Evolutionary conservation across 2,888 invertebrate species (phyloP).

Genomic region (Chelonus formosanus): DNA sequence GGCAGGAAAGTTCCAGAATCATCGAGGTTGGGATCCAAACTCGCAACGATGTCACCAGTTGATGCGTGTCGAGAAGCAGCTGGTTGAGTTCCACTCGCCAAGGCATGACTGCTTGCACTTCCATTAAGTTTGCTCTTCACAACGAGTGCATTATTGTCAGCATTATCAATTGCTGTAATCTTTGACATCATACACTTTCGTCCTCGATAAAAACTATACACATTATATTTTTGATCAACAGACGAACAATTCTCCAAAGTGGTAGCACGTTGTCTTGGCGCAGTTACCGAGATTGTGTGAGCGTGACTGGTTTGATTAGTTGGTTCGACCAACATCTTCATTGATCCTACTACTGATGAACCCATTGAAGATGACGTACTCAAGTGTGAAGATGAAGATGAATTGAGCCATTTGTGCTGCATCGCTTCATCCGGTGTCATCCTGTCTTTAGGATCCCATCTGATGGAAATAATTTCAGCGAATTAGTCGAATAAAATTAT

Average conservation of each 20-base stretch:
- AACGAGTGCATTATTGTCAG: constrained; percentile 51
- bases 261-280: constrained; percentile 67
- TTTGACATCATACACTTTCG: constrained; percentile 56
- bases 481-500: neutral
- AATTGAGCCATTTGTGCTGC: constrained; percentile 85
- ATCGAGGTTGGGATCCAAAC: constrained; percentile 68
- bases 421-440: constrained; percentile 92
- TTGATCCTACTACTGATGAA: constrained; percentile 48
- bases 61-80: constrained; percentile 62
- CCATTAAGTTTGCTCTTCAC: constrained; percentile 62
- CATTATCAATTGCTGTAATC: constrained; percentile 53
- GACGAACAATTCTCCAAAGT: constrained; percentile 63
- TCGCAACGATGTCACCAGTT: constrained; percentile 65
- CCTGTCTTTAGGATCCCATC: constrained; percentile 92
- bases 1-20: constrained; percentile 74
- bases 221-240: constrained; percentile 58
- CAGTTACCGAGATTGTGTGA: constrained; percentile 53
- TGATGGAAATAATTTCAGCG: constrained; percentile 58
- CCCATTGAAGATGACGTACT: constrained; percentile 50
- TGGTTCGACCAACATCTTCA: constrained; percentile 46
- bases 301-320: constrained; percentile 46
- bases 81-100: constrained; percentile 58
- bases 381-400: constrained; percentile 58
- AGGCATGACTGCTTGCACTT: constrained; percentile 62
- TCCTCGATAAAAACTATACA: constrained; percentile 63